Evolutionary conservation across 1,140 invertebrate species (phyloP).

Genomic region (Euborellia annulipes): DNA sequence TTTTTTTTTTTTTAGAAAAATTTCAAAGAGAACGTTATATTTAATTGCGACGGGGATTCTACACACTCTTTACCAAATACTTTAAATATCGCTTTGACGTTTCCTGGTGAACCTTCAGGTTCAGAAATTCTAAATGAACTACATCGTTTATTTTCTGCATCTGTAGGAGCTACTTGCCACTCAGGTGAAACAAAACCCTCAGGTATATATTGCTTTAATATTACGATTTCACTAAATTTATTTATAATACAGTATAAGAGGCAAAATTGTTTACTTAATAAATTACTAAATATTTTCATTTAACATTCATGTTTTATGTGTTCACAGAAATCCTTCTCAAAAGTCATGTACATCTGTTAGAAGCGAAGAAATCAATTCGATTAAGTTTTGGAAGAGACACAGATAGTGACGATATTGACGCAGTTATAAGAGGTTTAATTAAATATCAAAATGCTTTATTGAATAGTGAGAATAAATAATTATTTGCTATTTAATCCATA

Average conservation of each 20-base stretch:
- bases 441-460: no score
- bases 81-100: slow-evolving; percentile 32
- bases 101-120: slow-evolving; percentile 15
- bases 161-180: slow-evolving; percentile 41
- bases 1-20: slow-evolving; percentile 21
- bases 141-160: slow-evolving; percentile 30
- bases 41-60: slow-evolving; percentile 27
- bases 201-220: no score
- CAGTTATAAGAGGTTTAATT: no score
- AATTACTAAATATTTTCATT: no score
- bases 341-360: slow-evolving; percentile 27
- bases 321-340: no score
- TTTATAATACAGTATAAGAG: no score
- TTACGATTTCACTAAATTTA: no score
- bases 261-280: no score
- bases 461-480: no score
- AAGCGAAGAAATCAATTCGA: slow-evolving; percentile 31
- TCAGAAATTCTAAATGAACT: slow-evolving; percentile 26
- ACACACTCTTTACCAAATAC: slow-evolving; percentile 39
- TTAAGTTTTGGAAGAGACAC: slow-evolving; percentile 36
- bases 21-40: slow-evolving; percentile 27
- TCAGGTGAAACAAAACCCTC: no score
- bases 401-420: slow-evolving; percentile 29
- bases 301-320: no score
- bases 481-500: no score